phyloP scores from a whole-genome alignment of 1,140 invertebrate genomes.

The Platyscapa corneri region DNA sequence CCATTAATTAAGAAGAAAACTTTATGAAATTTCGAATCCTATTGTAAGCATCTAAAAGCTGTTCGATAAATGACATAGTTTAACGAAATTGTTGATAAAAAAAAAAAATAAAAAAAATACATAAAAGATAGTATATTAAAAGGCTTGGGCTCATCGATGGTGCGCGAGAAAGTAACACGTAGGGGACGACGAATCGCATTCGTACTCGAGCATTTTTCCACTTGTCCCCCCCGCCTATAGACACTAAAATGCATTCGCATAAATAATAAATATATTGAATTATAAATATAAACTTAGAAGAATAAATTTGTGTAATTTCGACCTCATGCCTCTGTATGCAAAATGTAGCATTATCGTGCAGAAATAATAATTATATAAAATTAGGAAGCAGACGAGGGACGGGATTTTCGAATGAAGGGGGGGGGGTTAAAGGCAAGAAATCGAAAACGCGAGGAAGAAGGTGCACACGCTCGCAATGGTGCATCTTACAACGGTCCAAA shows the following conservation, averaged over 20 bases:
- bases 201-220: slow-evolving; percentile 22
- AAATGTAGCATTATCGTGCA: slow-evolving; percentile 17
- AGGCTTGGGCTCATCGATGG: slow-evolving; percentile 32
- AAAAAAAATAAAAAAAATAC: no score
- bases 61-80: slow-evolving; percentile 36
- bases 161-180: neutral
- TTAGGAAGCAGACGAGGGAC: neutral
- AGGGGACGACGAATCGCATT: neutral
- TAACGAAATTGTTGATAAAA: slow-evolving; percentile 34
- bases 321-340: slow-evolving; percentile 45
- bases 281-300: slow-evolving; percentile 6
- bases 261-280: slow-evolving; percentile 18
- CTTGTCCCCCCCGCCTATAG: neutral
- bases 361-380: slow-evolving; percentile 5
- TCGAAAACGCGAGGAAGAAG: no score
- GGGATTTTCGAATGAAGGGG: no score
- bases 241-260: slow-evolving; percentile 11
- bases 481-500: slow-evolving; percentile 22
- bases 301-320: slow-evolving; percentile 42
- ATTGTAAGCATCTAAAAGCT: slow-evolving; percentile 8
- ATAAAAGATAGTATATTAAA: slow-evolving; percentile 22
- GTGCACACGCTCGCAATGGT: slow-evolving; percentile 6
- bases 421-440: no score
- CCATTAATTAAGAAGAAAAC: slow-evolving; percentile 34
- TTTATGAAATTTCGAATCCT: slow-evolving; percentile 24